These are phyloP conservation scores for Drosophila mojavensis DNA, from an alignment of 1,140 invertebrate species.

Conservation along the genomic window DNA sequence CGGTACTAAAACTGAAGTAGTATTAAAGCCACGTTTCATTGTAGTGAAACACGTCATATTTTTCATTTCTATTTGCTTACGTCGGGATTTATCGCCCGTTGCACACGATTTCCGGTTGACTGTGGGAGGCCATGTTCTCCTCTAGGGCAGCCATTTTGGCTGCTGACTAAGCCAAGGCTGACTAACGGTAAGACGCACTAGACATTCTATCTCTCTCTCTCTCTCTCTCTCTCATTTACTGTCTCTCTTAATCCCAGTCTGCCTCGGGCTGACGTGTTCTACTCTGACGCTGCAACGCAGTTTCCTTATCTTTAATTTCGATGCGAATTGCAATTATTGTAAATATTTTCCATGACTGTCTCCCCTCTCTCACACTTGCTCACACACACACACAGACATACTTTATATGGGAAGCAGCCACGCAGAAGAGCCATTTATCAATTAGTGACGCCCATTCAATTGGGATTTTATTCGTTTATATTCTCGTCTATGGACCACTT, in stretches of 20 bases:
- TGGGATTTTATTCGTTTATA: constrained; percentile 39
- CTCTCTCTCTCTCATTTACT: no score
- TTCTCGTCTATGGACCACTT: constrained; percentile 47
- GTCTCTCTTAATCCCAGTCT: neutral
- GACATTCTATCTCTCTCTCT: neutral
- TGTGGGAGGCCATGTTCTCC: constrained; percentile 21
- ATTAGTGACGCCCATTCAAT: constrained; percentile 76
- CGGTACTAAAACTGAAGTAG: constrained; percentile 28
- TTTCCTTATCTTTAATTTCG: constrained; percentile 34
- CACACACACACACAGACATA: neutral
- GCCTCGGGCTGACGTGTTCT: constrained; percentile 29
- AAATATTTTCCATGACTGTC: constrained; percentile 15
- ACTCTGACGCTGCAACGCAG: constrained; percentile 16
- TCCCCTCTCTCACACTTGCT: neutral
- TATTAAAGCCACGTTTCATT: constrained; percentile 27
- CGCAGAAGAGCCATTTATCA: constrained; percentile 75
- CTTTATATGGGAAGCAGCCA: constrained; percentile 48
- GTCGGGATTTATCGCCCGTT: constrained; percentile 33
- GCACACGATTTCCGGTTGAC: constrained; percentile 62
- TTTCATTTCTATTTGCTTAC: neutral
- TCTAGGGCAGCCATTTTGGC: constrained; percentile 54
- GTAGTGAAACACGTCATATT: constrained; percentile 41
- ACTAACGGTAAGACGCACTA: neutral
- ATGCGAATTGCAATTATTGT: constrained; percentile 36
- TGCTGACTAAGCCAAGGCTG: constrained; percentile 48